These are phyloP conservation scores for Bursaphelenchus mucronatus DNA, from an alignment of 1,140 invertebrate genomes.

Conservation along the genomic window DNA sequence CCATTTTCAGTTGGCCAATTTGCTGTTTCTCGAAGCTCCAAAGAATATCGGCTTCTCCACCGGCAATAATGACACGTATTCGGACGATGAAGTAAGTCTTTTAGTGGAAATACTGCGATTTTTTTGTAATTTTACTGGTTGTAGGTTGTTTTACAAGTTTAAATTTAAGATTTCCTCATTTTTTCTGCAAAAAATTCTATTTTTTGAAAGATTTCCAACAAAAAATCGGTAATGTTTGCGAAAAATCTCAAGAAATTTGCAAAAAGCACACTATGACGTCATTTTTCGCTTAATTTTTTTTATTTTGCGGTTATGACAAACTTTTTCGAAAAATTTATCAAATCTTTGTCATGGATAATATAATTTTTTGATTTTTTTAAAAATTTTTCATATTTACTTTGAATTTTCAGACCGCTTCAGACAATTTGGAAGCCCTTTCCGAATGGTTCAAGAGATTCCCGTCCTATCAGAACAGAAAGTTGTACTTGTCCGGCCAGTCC, in stretches of 20 bases:
- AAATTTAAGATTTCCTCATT: conserved; percentile 62
- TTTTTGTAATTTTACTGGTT: not conserved
- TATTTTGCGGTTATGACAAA: not conserved
- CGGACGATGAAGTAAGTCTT: conserved; percentile 36
- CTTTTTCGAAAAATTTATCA: not conserved
- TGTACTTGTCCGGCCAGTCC: conserved; percentile 64
- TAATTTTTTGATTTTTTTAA: not conserved
- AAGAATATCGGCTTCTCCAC: conserved; percentile 67
- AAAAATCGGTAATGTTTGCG: not conserved
- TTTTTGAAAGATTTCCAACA: not conserved
- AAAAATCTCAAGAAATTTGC: not conserved
- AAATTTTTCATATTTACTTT: not conserved
- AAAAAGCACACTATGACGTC: not conserved
- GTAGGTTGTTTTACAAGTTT: conserved; percentile 13
- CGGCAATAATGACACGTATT: conserved; percentile 30
- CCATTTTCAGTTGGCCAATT: conserved; percentile 67
- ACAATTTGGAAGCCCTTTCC: conserved; percentile 64
- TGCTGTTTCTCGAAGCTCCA: conserved; percentile 67
- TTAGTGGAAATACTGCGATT: not conserved
- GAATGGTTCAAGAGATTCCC: conserved; percentile 65
- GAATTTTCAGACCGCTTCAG: conserved; percentile 45
- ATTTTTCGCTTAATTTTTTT: not conserved
- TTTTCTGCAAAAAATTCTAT: not conserved
- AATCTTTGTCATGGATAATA: not conserved
- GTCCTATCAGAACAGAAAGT: conserved; percentile 62